phyloP scores from a whole-genome alignment of 2,113 vertebrate species.

The Tenrec ecaudatus region DNA sequence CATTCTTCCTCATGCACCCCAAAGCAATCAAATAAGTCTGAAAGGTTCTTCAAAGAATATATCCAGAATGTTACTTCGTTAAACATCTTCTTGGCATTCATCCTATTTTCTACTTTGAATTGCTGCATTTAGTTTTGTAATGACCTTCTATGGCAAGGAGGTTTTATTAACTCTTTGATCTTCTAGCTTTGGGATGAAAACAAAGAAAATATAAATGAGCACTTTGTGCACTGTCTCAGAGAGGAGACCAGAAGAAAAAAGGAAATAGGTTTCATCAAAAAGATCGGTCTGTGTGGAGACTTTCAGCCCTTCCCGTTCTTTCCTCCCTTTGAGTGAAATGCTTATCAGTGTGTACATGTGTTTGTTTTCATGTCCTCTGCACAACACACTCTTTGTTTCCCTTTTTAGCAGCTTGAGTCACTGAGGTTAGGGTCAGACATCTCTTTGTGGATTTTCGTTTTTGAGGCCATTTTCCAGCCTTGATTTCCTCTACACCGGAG shows the following conservation, averaged over 20 bases:
- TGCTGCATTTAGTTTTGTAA: conserved; percentile 82
- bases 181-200: conserved; percentile 76
- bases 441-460: conserved; percentile 66
- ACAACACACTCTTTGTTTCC: conserved; percentile 73
- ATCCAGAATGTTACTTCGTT: conserved; percentile 77
- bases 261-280: conserved; percentile 73
- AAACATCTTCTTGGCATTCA: conserved; percentile 80
- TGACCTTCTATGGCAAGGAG: conserved; percentile 78
- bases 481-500: conserved; percentile 52
- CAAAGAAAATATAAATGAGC: conserved; percentile 78
- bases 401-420: conserved; percentile 6
- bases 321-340: conserved; percentile 52
- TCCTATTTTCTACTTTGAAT: conserved; percentile 81
- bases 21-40: conserved; percentile 80
- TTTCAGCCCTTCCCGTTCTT: conserved; percentile 54
- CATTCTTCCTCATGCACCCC: conserved; percentile 68
- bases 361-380: conserved; percentile 68
- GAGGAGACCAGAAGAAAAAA: conserved; percentile 53
- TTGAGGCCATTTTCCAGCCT: conserved; percentile 49
- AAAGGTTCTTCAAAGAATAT: conserved; percentile 83
- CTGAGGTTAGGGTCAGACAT: conserved; percentile 61
- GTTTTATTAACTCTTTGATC: conserved; percentile 83
- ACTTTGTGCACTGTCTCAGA: conserved; percentile 59
- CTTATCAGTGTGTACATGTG: conserved; percentile 8
- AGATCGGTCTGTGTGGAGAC: conserved; percentile 60